These are phyloP conservation scores for Stictocephala bisonia DNA, from an alignment of 2,888 invertebrate genomes.

Conservation along the genomic window DNA sequence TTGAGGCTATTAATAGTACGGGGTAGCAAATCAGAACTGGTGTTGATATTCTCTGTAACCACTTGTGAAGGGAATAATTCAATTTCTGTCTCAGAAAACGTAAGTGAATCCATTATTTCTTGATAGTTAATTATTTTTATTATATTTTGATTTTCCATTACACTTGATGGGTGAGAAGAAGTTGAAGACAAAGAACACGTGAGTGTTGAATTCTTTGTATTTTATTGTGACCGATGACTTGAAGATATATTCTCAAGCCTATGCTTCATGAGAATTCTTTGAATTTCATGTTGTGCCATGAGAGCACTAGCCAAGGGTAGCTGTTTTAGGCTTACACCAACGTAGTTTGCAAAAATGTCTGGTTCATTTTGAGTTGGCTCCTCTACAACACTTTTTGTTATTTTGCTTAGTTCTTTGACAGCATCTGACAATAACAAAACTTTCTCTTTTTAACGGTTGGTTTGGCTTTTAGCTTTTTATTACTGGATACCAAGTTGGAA, in stretches of 20 bases:
- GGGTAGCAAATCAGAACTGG: too few relatives aligned
- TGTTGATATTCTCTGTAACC: too few relatives aligned
- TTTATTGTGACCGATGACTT: too few relatives aligned
- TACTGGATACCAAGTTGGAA: not conserved
- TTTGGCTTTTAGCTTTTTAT: not conserved
- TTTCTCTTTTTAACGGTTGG: not conserved
- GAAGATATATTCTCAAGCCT: not conserved
- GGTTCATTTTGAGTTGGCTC: not conserved
- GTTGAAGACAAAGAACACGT: too few relatives aligned
- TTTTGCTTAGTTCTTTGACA: not conserved
- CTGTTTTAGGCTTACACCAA: not conserved
- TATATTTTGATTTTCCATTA: too few relatives aligned
- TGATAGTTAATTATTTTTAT: too few relatives aligned
- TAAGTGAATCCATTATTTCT: too few relatives aligned
- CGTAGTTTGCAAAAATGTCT: not conserved
- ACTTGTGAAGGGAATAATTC: too few relatives aligned
- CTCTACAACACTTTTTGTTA: not conserved
- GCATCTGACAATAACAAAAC: not conserved
- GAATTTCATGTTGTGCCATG: not conserved
- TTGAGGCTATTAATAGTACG: too few relatives aligned
- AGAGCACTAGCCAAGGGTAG: not conserved
- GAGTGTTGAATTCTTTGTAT: too few relatives aligned
- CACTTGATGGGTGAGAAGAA: too few relatives aligned
- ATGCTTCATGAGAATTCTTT: not conserved
- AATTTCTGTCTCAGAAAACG: too few relatives aligned